These are phyloP conservation scores for Campoplex nolae DNA, from an alignment of 2,888 invertebrate genomes.

Conservation along the genomic window DNA sequence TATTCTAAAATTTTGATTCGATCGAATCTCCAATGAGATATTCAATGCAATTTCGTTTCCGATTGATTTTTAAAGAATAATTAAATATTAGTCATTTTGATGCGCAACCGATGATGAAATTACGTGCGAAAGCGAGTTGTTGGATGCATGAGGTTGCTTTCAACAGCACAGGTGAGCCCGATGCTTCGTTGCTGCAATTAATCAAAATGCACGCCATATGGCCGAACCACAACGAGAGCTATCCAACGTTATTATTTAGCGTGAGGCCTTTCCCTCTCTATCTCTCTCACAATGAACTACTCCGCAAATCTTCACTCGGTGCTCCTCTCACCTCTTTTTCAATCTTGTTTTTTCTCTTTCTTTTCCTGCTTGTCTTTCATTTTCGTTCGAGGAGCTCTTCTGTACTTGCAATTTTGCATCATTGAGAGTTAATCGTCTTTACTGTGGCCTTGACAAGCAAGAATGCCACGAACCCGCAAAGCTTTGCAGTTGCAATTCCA, in stretches of 20 bases:
- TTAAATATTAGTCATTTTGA: constrained; percentile 21
- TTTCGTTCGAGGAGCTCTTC: constrained; percentile 46
- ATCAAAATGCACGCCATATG: constrained; percentile 78
- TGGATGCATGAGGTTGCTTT: background rate
- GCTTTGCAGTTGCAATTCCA: constrained; percentile 13
- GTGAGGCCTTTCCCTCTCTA: constrained; percentile 3
- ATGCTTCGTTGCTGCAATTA: constrained; percentile 73
- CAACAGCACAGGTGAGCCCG: constrained; percentile 69
- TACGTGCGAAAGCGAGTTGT: constrained; percentile 21
- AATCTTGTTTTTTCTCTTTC: constrained; percentile 13
- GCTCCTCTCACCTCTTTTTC: constrained; percentile 22
- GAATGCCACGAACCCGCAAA: constrained; percentile 53
- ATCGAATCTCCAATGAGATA: background rate
- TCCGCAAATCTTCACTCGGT: constrained; percentile 54
- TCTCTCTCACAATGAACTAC: constrained; percentile 62
- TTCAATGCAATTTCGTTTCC: background rate
- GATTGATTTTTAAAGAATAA: background rate
- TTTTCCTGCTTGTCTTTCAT: constrained; percentile 21
- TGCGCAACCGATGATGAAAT: constrained; percentile 41
- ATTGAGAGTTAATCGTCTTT: constrained; percentile 62
- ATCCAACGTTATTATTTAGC: constrained; percentile 62
- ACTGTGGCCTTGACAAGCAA: constrained; percentile 58
- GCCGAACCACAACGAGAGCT: constrained; percentile 70
- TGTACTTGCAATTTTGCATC: constrained; percentile 64
- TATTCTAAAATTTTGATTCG: background rate